Evolutionary conservation across 2,888 invertebrate species (phyloP), one percentile per base, ranked within the genome.

Genomic region (Diarsia mendica): DNA sequence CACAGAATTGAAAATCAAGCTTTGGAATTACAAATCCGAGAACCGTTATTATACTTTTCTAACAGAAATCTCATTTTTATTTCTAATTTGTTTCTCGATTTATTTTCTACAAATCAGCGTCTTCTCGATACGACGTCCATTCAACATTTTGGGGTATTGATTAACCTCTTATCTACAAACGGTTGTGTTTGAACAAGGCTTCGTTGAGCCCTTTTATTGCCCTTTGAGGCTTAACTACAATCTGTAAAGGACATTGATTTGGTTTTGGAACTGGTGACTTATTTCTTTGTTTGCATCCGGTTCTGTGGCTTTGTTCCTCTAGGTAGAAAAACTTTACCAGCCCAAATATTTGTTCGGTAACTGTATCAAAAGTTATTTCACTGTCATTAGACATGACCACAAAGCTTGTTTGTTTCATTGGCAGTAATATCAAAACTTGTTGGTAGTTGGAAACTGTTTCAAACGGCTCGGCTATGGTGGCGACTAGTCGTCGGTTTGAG

Each of bases 191-290:
- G 91, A 89, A 90, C 90, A 91, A 91, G 90, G 91, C 91, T 91
- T 91, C 86, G 86, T 87, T 90, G 90, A 93, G 87, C 91, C 88
- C 88, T 91, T 93, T 93, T 93, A 94, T 93, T 90, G 89, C 89
- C 86, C 86, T 90, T 89, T 88, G 87, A 83, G 87, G 88, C 84
- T 91, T 90, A 87, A 86, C 85, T 86, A 88, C 86, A 89, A 90
- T 89, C 88, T 83, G 82, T 86, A 85, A 79, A 82, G 78, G 85
- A 83, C 89, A 90, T 88, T 89, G 90, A 92, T 93, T 93, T 90
- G 89, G 87, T 80, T 86, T 79, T 77, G 60, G 68, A 77, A 61
- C 60, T 68, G 69, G 53, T 63, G 46, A 60, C 61, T 72, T 72
- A 72, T 72, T 77, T 77, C 72, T 74, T 76, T 82, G 85, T 79